Conservation (phyloP, 1,140 invertebrate genomes). For the Drosophila simulans region DNA sequence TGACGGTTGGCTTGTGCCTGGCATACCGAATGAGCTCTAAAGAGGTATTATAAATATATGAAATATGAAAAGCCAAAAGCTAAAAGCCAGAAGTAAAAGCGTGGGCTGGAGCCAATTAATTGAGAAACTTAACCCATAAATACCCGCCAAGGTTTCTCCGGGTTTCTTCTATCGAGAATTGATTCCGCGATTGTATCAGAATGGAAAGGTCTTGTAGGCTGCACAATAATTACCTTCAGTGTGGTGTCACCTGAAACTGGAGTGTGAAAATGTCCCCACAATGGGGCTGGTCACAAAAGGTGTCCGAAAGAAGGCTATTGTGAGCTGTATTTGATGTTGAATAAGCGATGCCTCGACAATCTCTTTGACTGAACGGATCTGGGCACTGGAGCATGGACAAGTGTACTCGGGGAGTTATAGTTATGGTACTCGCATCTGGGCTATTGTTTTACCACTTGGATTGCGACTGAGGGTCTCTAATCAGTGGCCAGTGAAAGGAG, state of each 20-base stretch:
- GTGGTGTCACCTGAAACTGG: conserved; percentile 56
- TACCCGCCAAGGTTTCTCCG: conserved; percentile 32
- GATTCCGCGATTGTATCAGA: conserved; percentile 33
- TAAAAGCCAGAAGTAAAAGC: conserved; percentile 52
- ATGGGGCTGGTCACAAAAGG: conserved; percentile 56
- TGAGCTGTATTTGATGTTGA: conserved; percentile 51
- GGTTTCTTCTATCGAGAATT: conserved; percentile 55
- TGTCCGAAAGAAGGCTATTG: conserved; percentile 60
- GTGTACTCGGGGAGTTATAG: conserved; percentile 6
- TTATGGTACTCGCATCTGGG: conserved; percentile 26
- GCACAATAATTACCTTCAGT: conserved; percentile 39
- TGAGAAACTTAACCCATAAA: conserved; percentile 25
- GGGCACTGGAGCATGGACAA: conserved; percentile 62
- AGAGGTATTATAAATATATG: conserved; percentile 53
- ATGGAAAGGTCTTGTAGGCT: conserved; percentile 42
- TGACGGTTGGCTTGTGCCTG: conserved; percentile 49
- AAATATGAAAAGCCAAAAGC: conserved; percentile 52
- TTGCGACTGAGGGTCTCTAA: conserved; percentile 55
- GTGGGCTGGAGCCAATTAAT: conserved; percentile 47
- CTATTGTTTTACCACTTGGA: conserved; percentile 69
- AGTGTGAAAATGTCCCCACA: conserved; percentile 78
- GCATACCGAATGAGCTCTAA: conserved; percentile 61
- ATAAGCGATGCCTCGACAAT: conserved; percentile 57
- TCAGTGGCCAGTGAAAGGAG: conserved; percentile 75
- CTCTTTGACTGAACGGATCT: conserved; percentile 39